These are phyloP conservation scores for Phyllotreta cruciferae DNA, from an alignment of 2,888 invertebrate species.

Conservation along the genomic window DNA sequence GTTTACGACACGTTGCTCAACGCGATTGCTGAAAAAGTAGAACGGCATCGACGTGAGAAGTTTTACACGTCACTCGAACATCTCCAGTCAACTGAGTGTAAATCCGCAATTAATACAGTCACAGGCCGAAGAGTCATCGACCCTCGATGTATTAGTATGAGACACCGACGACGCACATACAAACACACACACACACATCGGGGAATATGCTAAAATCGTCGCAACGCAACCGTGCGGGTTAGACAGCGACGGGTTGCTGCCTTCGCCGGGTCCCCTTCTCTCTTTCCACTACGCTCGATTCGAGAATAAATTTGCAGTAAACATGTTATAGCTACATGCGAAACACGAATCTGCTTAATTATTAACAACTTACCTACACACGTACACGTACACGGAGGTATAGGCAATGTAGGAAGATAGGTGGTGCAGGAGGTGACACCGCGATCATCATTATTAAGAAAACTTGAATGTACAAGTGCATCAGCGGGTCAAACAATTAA, in stretches of 20 bases:
- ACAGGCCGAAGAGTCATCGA: conserved; percentile 28
- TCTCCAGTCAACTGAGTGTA: conserved; percentile 21
- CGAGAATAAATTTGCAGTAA: conserved; percentile 58
- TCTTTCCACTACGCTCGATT: conserved; percentile 38
- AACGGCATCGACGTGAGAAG: background rate
- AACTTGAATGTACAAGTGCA: no score
- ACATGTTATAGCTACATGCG: conserved; percentile 57
- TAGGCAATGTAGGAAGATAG: background rate
- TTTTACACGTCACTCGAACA: conserved; percentile 5
- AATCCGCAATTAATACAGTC: conserved; percentile 22
- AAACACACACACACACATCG: conserved; percentile 2
- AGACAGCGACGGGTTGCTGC: conserved; percentile 43
- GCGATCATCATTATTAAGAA: no score
- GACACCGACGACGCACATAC: conserved; percentile 8
- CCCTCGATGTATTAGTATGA: conserved; percentile 17
- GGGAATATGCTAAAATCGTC: conserved; percentile 31
- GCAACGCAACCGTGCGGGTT: conserved; percentile 4
- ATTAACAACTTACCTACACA: conserved; percentile 55
- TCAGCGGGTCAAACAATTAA: no score
- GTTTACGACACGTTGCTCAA: no score
- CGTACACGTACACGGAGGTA: conserved; percentile 43
- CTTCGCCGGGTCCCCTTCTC: conserved; percentile 45
- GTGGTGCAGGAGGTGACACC: background rate
- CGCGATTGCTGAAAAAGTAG: no score
- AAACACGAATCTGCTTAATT: conserved; percentile 58